phyloP scores from a whole-genome alignment of 1,140 invertebrate genomes.

The Drosophila saltans region DNA sequence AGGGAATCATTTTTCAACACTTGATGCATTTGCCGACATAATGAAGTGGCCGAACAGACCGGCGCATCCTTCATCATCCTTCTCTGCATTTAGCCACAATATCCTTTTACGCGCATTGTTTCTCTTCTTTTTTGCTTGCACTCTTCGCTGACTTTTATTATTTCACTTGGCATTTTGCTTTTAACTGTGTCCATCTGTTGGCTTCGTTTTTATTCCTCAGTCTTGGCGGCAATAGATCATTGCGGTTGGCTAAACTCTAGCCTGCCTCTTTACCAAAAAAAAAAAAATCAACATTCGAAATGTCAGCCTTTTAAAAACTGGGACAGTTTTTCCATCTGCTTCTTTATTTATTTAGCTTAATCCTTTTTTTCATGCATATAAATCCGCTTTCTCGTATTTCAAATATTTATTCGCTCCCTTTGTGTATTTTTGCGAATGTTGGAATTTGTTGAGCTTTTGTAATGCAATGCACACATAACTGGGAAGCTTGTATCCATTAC shows the following conservation, averaged over 20 bases:
- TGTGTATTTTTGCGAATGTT: conserved; percentile 67
- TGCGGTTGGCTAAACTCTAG: conserved; percentile 60
- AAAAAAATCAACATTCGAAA: conserved; percentile 46
- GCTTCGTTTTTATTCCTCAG: conserved; percentile 44
- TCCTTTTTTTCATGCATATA: conserved; percentile 55
- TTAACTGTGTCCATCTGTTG: conserved; percentile 39
- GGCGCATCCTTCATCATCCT: conserved; percentile 17
- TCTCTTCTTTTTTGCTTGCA: conserved; percentile 22
- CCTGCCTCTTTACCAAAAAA: conserved; percentile 5
- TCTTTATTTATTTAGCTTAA: conserved; percentile 80
- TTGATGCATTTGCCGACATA: conserved; percentile 75
- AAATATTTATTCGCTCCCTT: conserved; percentile 67
- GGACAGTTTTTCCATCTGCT: conserved; percentile 71
- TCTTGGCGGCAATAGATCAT: conserved; percentile 71
- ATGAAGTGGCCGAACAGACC: conserved; percentile 58
- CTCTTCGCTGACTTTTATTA: conserved; percentile 63
- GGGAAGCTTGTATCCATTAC: conserved; percentile 53
- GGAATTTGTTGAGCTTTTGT: conserved; percentile 44
- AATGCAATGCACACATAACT: conserved; percentile 60
- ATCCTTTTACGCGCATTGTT: conserved; percentile 63
- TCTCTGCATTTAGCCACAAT: conserved; percentile 64
- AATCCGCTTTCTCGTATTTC: conserved; percentile 67
- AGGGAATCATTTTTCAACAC: conserved; percentile 79
- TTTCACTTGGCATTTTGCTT: conserved; percentile 59
- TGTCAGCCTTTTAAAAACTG: conserved; percentile 53